phyloP scores from a whole-genome alignment of 1,140 invertebrate genomes.

The Spodoptera litura region DNA sequence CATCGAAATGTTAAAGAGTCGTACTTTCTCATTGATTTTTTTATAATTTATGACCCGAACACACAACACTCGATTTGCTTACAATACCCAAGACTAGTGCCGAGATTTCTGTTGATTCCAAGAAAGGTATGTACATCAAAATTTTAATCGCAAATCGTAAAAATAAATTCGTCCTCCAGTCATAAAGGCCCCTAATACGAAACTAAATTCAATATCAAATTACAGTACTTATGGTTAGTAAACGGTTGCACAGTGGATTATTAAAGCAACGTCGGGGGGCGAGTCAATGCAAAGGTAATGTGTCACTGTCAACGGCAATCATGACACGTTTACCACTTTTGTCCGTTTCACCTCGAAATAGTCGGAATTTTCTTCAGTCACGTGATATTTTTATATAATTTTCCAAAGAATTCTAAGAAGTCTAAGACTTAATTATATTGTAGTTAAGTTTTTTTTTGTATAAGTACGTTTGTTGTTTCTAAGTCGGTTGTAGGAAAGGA shows the following conservation, averaged over 20 bases:
- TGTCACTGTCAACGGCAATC: conserved; percentile 41
- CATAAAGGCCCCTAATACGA: not conserved
- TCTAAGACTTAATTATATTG: not conserved
- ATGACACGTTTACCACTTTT: conserved; percentile 12
- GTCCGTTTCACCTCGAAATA: not conserved
- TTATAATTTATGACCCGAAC: too few species aligned
- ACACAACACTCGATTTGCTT: too few species aligned
- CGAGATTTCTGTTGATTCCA: too few species aligned
- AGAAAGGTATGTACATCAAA: too few species aligned
- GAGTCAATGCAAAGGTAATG: conserved; percentile 32
- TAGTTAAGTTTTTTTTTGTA: not conserved
- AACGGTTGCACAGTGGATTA: conserved; percentile 36
- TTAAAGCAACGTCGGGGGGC: conserved; percentile 16
- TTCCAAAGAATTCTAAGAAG: conserved; percentile 9
- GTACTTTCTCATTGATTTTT: too few species aligned
- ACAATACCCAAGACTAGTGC: too few species aligned
- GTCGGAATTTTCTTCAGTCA: conserved; percentile 13
- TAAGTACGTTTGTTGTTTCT: not conserved
- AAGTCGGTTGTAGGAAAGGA: too few species aligned
- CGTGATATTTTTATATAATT: not conserved
- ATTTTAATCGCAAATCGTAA: not conserved
- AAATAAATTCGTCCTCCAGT: not conserved
- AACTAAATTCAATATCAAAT: conserved; percentile 26
- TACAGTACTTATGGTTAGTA: not conserved
- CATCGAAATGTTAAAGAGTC: too few species aligned